These are phyloP conservation scores for Gambelia wislizenii DNA, from an alignment of 2,797 vertebrate genomes.

Conservation along the genomic window DNA sequence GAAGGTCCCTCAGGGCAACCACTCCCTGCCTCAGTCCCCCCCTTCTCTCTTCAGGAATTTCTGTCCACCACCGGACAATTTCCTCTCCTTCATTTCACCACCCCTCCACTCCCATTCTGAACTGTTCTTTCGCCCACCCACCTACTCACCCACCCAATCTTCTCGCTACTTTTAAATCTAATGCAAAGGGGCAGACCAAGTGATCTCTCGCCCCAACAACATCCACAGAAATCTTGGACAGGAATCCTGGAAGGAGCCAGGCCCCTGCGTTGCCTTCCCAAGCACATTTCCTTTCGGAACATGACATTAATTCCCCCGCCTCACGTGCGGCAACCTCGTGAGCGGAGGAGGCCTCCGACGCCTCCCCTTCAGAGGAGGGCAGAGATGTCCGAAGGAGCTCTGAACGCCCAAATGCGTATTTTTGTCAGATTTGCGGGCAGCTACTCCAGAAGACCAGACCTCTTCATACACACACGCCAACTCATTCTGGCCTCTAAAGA, in stretches of 20 bases:
- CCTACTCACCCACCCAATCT: too few species aligned
- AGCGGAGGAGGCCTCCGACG: background rate
- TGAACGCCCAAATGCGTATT: background rate
- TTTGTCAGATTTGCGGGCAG: background rate
- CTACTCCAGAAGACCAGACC: too few species aligned
- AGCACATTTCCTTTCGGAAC: slow-evolving; percentile 2
- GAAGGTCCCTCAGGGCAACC: background rate
- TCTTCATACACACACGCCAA: too few species aligned
- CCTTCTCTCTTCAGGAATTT: background rate
- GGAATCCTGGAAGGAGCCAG: background rate
- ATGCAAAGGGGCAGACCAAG: background rate
- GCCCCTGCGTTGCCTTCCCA: background rate
- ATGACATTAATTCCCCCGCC: background rate
- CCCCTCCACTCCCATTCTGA: background rate
- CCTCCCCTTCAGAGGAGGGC: background rate
- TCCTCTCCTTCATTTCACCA: background rate
- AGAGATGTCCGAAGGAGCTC: background rate
- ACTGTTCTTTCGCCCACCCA: too few species aligned
- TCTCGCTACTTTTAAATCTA: background rate
- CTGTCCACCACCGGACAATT: too few species aligned
- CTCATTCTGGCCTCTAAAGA: background rate
- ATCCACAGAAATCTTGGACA: slow-evolving; percentile 12
- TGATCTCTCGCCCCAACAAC: background rate
- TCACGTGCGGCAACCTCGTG: slow-evolving; percentile 14
- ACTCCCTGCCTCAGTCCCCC: background rate